Conservation (phyloP, 2,888 invertebrate species). For the Pyrgus malvae region DNA sequence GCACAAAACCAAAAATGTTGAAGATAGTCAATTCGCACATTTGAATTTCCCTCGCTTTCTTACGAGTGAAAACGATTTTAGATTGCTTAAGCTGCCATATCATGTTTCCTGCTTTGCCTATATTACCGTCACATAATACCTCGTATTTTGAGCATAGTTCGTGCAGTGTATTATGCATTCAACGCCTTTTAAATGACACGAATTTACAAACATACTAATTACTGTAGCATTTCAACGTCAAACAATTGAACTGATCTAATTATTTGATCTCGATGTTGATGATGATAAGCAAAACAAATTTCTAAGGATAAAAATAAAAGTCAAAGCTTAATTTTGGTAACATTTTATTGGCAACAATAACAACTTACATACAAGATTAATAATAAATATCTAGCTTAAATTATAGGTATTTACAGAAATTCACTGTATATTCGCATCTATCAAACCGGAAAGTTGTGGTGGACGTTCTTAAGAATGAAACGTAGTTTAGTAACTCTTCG, state of each 20-base stretch:
- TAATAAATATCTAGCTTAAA: slow-evolving; percentile 69
- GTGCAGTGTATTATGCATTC: background rate
- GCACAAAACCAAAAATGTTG: slow-evolving; percentile 29
- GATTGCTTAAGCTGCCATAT: slow-evolving; percentile 30
- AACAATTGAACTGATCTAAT: too few relatives aligned
- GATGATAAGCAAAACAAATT: background rate
- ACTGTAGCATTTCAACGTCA: too few relatives aligned
- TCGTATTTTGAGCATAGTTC: background rate
- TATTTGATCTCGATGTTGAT: too few relatives aligned
- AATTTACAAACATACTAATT: too few relatives aligned
- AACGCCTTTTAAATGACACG: background rate
- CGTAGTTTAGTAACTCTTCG: background rate
- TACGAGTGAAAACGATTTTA: slow-evolving; percentile 58
- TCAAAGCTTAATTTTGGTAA: slow-evolving; percentile 2
- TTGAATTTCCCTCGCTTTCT: slow-evolving; percentile 54
- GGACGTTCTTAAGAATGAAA: slow-evolving; percentile 1
- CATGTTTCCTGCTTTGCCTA: slow-evolving; percentile 38
- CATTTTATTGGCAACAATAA: slow-evolving; percentile 48
- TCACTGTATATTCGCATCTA: slow-evolving; percentile 53
- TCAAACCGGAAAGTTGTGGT: slow-evolving; percentile 6
- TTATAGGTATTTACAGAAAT: slow-evolving; percentile 70
- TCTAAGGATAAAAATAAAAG: background rate
- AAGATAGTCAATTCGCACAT: slow-evolving; percentile 24
- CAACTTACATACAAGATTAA: slow-evolving; percentile 48
- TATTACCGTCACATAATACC: background rate